phyloP scores from a whole-genome alignment of 1,140 invertebrate species.

The Argopecten irradians region DNA sequence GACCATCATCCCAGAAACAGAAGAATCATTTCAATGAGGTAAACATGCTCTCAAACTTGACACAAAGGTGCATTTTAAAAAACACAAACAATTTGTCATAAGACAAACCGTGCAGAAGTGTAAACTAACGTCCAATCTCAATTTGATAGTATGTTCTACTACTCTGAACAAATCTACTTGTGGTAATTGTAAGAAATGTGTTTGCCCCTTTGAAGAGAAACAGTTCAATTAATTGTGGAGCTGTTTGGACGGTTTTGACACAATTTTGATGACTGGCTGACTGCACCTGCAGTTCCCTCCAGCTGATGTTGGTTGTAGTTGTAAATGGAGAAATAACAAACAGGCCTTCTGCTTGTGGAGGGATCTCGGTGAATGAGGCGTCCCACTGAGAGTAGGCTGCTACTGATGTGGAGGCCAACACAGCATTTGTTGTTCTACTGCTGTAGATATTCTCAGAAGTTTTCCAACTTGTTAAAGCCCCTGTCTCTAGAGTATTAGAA shows the following conservation, averaged over 20 bases:
- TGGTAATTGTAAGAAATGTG: background rate
- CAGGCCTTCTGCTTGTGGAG: background rate
- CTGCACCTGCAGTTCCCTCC: background rate
- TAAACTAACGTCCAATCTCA: background rate
- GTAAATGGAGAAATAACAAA: background rate
- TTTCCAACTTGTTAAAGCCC: too few species aligned
- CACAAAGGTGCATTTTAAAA: background rate
- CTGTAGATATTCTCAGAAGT: background rate
- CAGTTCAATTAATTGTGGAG: slow-evolving; percentile 1
- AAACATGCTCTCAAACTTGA: background rate
- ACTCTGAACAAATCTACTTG: background rate
- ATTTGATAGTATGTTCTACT: background rate
- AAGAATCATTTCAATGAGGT: background rate
- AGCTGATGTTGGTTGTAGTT: background rate
- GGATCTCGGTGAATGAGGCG: background rate
- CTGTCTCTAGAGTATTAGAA: too few species aligned
- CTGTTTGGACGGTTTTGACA: slow-evolving; percentile 15
- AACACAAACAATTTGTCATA: background rate
- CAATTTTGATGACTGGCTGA: slow-evolving; percentile 16
- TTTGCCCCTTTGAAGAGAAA: slow-evolving; percentile 8
- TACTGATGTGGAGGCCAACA: background rate
- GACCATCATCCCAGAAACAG: background rate
- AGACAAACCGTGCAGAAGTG: background rate
- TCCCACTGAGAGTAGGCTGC: background rate
- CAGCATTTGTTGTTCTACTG: background rate